phyloP scores from a whole-genome alignment of 1,140 invertebrate species.

The Aculops lycopersici region DNA sequence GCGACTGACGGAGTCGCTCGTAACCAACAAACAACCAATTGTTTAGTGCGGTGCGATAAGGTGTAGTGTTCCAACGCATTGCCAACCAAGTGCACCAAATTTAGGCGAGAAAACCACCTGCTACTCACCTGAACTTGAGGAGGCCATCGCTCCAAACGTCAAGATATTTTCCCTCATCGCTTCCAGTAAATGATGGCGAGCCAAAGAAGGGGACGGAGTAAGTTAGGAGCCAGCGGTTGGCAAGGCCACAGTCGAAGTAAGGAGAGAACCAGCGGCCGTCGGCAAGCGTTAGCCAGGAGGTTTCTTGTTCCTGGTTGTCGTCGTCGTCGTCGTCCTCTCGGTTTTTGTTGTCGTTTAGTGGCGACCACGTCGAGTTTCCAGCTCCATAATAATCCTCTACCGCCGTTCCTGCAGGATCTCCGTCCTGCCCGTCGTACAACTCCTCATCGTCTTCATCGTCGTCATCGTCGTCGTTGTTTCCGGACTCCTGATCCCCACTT shows the following conservation, averaged over 20 bases:
- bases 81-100: background rate
- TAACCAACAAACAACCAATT: background rate
- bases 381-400: too few species aligned
- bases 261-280: conserved; percentile 74
- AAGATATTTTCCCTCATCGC: background rate
- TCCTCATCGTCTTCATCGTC: too few species aligned
- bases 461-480: too few species aligned
- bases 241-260: conserved; percentile 63
- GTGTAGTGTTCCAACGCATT: background rate
- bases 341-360: too few species aligned
- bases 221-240: conserved; percentile 44
- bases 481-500: too few species aligned
- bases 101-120: background rate
- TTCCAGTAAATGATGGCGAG: conserved; percentile 18
- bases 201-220: conserved; percentile 88
- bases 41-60: background rate
- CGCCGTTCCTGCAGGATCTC: too few species aligned
- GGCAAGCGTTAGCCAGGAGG: too few species aligned
- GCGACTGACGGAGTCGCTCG: background rate
- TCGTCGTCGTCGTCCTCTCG: too few species aligned
- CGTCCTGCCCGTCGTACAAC: too few species aligned
- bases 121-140: background rate
- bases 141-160: background rate
- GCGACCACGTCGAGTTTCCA: too few species aligned
- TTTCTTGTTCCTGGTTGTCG: too few species aligned